Evolutionary conservation across 2,113 vertebrate species (phyloP).

Genomic region (Apodemus speciosus): DNA sequence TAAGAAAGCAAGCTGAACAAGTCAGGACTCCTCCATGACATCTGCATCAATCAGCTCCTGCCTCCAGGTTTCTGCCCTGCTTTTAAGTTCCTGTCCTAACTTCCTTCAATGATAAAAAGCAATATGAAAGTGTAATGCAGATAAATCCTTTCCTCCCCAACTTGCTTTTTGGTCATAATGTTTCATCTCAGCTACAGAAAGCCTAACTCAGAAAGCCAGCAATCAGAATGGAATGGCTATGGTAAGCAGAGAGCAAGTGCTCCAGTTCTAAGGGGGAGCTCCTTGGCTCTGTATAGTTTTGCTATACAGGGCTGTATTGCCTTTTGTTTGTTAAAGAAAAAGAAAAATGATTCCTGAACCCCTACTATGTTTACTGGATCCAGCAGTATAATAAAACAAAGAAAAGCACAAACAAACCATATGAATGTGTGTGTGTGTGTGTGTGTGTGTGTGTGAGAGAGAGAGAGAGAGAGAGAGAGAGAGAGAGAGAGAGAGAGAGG

Average conservation of each 20-base stretch:
- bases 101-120: not conserved
- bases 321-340: not conserved
- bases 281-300: not conserved
- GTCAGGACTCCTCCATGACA: not conserved
- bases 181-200: not conserved
- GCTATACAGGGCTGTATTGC: not conserved
- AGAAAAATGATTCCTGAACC: not conserved
- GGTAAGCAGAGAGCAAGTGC: not conserved
- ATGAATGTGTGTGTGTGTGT: too few species aligned
- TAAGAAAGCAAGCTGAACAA: not conserved
- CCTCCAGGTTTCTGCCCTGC: not conserved
- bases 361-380: not conserved
- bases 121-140: not conserved
- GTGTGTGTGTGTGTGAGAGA: too few species aligned
- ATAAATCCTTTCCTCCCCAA: not conserved
- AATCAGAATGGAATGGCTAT: not conserved
- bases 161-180: not conserved
- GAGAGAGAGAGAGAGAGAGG: too few species aligned
- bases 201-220: not conserved
- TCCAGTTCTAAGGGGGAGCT: not conserved
- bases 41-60: not conserved
- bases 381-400: slow-evolving; percentile 18
- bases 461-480: too few species aligned
- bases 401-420: not conserved
- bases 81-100: not conserved